These are phyloP conservation scores for Cartodere bifasciata DNA, from an alignment of 2,888 invertebrate species.

Conservation along the genomic window DNA sequence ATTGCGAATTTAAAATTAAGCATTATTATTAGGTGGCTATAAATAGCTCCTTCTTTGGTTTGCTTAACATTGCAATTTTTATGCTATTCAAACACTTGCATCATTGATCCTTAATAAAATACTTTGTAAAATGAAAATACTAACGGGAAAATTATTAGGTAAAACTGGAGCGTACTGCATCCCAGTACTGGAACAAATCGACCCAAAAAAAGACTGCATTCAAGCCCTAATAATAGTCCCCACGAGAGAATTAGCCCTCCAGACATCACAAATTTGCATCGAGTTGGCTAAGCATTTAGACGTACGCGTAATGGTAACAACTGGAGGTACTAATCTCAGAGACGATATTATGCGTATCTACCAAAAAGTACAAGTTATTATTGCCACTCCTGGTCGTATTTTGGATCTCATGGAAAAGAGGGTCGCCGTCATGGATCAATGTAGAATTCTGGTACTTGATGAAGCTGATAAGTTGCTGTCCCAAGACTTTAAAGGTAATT, in stretches of 20 bases:
- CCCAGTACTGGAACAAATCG: conserved; percentile 93
- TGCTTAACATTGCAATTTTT: too few species aligned
- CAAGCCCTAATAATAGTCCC: conserved; percentile 98
- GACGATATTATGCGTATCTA: conserved; percentile 99
- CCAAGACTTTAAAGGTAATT: conserved; percentile 89
- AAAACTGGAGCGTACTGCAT: conserved; percentile 99
- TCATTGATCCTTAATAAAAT: too few species aligned
- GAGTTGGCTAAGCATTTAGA: conserved; percentile 96
- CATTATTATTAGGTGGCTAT: too few species aligned
- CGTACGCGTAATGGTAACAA: conserved; percentile 98
- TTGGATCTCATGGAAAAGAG: conserved; percentile 99
- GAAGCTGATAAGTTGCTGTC: conserved; percentile 98
- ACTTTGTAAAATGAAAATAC: too few species aligned
- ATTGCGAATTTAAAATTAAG: too few species aligned
- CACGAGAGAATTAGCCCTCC: conserved; percentile 94
- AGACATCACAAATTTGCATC: conserved; percentile 99
- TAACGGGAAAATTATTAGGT: too few species aligned
- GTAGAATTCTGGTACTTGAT: conserved; percentile 93
- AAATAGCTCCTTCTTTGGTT: too few species aligned
- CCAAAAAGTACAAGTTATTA: conserved; percentile 97
- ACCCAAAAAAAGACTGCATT: conserved; percentile 80
- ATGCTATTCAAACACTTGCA: too few species aligned
- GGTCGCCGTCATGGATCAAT: conserved; percentile 78
- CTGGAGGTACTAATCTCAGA: conserved; percentile 93
- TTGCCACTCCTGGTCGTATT: conserved; percentile 98